These are phyloP conservation scores for Phrynosoma blainvillii DNA, from an alignment of 2,113 vertebrate species.

Conservation along the genomic window DNA sequence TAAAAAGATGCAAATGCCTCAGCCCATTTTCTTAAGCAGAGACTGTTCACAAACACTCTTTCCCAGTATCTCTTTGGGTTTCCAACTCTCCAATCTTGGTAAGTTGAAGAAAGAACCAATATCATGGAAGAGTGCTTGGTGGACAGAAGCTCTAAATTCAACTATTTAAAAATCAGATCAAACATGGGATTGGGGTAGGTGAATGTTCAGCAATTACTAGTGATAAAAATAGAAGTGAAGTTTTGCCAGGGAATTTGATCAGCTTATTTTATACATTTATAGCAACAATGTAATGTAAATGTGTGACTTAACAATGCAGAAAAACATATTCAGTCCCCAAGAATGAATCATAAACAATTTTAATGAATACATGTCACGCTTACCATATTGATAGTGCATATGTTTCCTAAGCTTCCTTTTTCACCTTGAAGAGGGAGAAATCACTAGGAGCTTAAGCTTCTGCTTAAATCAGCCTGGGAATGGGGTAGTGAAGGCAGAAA, in stretches of 20 bases:
- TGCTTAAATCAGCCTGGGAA: neutral
- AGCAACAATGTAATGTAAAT: constrained; percentile 34
- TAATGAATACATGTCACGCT: constrained; percentile 39
- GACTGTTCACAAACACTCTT: neutral
- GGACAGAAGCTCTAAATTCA: neutral
- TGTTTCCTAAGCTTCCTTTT: constrained; percentile 7
- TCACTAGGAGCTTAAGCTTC: neutral
- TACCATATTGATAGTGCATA: constrained; percentile 9
- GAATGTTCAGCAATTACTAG: neutral
- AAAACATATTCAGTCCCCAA: constrained; percentile 41
- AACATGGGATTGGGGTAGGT: neutral
- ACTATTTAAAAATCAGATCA: neutral
- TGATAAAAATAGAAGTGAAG: neutral
- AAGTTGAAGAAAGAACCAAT: neutral
- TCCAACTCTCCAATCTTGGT: neutral
- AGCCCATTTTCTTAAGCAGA: too few species aligned
- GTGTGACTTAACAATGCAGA: constrained; percentile 23
- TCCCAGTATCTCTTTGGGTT: neutral
- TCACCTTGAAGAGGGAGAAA: constrained; percentile 11
- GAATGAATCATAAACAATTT: constrained; percentile 42
- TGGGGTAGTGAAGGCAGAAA: neutral
- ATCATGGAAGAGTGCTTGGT: too few species aligned
- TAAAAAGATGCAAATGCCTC: too few species aligned
- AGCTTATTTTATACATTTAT: neutral
- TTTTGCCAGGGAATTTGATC: neutral